These are phyloP conservation scores for Erynnis tages DNA, from an alignment of 2,888 invertebrate species.

Conservation along the genomic window DNA sequence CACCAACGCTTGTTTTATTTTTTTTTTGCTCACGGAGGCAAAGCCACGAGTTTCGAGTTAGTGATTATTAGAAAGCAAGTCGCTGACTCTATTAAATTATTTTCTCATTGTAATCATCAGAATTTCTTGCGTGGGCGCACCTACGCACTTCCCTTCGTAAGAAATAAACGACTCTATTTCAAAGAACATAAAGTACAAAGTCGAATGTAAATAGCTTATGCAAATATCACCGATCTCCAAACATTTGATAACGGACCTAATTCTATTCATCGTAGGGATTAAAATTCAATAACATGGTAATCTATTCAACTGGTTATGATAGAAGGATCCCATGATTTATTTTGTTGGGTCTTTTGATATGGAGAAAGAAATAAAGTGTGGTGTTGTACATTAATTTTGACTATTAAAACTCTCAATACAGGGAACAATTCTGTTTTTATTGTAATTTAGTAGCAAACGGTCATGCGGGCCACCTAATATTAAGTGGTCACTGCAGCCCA, in stretches of 20 bases:
- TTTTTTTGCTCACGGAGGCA: conserved; percentile 1
- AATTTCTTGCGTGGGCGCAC: conserved; percentile 42
- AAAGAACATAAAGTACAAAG: conserved; percentile 27
- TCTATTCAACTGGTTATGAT: neutral
- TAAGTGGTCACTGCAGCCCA: no score
- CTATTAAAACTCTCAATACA: no score
- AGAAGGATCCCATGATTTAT: neutral
- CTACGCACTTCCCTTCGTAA: conserved; percentile 31
- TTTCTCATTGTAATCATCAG: conserved; percentile 44
- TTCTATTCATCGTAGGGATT: conserved; percentile 1
- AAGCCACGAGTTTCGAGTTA: conserved; percentile 17
- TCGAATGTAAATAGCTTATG: conserved; percentile 4
- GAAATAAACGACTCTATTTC: conserved; percentile 3
- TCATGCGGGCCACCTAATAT: no score
- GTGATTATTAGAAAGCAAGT: conserved; percentile 21
- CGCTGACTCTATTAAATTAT: conserved; percentile 38
- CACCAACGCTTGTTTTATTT: neutral
- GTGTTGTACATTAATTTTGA: neutral
- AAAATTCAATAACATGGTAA: neutral
- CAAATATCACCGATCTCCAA: conserved; percentile 7
- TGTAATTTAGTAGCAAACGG: no score
- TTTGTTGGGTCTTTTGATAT: neutral
- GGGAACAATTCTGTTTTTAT: no score
- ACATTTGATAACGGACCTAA: conserved; percentile 3
- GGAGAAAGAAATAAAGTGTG: neutral